Evolutionary conservation across 2,888 invertebrate species (phyloP).

Genomic region (Caenorhabditis sinica): DNA sequence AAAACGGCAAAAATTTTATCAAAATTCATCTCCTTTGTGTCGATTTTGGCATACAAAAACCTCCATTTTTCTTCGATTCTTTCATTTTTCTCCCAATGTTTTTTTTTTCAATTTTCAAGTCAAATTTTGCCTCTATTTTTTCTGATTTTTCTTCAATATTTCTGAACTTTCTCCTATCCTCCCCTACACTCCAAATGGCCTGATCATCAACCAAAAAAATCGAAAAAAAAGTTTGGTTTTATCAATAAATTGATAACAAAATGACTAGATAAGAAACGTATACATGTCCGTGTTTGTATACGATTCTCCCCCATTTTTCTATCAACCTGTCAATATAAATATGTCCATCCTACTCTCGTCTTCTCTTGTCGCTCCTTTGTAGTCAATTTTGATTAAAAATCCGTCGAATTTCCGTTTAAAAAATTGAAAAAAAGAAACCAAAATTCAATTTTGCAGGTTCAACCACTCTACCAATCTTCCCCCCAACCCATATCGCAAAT

Average conservation of each 20-base stretch:
- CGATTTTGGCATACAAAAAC: neutral
- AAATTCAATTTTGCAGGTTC: slow-evolving; percentile 36
- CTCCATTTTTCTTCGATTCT: neutral
- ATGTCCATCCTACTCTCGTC: neutral
- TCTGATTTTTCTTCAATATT: neutral
- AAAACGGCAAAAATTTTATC: neutral
- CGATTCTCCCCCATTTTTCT: neutral
- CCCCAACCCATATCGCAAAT: neutral
- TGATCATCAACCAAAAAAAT: slow-evolving; percentile 25
- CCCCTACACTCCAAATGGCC: slow-evolving; percentile 9
- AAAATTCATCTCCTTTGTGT: neutral
- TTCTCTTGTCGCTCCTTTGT: neutral
- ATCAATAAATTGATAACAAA: slow-evolving; percentile 14
- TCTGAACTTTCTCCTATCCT: slow-evolving; percentile 4
- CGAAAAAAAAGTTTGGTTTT: neutral
- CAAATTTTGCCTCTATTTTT: neutral
- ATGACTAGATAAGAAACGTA: neutral
- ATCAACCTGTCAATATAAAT: slow-evolving; percentile 25
- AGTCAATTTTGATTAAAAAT: slow-evolving; percentile 5
- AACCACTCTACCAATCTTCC: neutral
- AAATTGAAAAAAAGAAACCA: too few relatives aligned
- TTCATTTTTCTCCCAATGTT: neutral
- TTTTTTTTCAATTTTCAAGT: neutral
- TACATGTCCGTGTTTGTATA: slow-evolving; percentile 14
- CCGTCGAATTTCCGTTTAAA: neutral